Conservation (phyloP, 2,888 invertebrate genomes). For the Ellobium chinense region DNA sequence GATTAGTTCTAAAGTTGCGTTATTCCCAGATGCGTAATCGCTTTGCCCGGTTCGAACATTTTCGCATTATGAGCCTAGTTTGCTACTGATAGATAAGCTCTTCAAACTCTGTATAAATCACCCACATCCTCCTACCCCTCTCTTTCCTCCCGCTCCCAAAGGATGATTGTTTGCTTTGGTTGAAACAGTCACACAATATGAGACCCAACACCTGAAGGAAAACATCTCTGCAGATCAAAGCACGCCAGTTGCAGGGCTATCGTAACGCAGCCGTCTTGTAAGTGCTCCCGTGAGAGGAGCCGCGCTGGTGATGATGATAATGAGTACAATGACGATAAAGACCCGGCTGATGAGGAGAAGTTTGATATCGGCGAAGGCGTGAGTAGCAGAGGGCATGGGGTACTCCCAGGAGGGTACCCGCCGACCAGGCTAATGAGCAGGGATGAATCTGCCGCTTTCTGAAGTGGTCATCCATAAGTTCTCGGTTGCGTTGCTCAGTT, state of each 20-base stretch:
- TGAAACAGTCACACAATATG: background rate
- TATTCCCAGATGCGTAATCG: no score
- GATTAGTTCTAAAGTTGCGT: no score
- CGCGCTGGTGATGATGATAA: background rate
- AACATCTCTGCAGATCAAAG: background rate
- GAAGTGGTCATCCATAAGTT: background rate
- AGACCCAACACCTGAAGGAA: no score
- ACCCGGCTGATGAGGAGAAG: background rate
- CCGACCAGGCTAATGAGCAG: background rate
- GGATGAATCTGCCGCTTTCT: no score
- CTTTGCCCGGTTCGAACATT: no score
- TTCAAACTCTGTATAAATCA: no score
- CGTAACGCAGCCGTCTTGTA: background rate
- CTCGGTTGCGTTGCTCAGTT: background rate
- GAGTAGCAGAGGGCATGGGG: background rate
- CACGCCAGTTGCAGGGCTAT: background rate
- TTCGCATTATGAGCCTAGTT: no score
- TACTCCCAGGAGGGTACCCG: background rate
- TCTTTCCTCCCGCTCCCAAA: no score
- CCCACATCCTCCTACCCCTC: background rate
- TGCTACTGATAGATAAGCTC: no score
- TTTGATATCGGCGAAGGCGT: background rate
- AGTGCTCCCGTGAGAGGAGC: background rate
- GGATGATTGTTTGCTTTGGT: background rate
- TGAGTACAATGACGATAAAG: conserved; percentile 1